A percentile compares a stretch with the other conserved stretches of the same genome.
Conservation (phyloP, 2,888 invertebrate genomes). For the Drosophila fungiperda region DNA sequence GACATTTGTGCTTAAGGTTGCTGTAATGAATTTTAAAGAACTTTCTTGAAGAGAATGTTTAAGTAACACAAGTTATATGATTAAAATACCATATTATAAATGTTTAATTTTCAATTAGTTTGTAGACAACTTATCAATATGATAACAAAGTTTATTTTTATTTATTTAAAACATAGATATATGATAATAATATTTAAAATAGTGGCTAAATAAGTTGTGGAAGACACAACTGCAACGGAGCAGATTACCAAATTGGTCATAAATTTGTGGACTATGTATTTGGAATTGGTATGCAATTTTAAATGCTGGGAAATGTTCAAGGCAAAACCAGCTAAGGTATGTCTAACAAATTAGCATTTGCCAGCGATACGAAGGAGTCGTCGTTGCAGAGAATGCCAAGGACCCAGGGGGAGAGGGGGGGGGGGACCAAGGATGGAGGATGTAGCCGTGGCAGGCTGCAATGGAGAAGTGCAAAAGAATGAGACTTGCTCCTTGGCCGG, state of each 20-base stretch:
- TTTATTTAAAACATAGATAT: no score
- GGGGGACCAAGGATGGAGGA: background rate
- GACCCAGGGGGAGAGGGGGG: conserved; percentile 4
- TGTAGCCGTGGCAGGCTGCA: background rate
- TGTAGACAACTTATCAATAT: no score
- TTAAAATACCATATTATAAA: background rate
- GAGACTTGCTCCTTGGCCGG: conserved; percentile 50
- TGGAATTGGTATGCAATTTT: conserved; percentile 27
- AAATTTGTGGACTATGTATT: conserved; percentile 20
- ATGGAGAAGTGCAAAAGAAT: conserved; percentile 5
- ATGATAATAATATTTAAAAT: background rate
- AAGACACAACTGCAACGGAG: background rate
- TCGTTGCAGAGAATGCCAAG: conserved; percentile 5
- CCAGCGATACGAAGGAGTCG: conserved; percentile 18
- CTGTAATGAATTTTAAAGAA: background rate
- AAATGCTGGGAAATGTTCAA: conserved; percentile 17
- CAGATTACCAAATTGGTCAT: conserved; percentile 20
- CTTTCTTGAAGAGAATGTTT: background rate
- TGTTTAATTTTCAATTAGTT: background rate
- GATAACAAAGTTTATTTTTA: no score
- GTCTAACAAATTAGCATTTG: conserved; percentile 57
- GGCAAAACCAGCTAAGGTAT: conserved; percentile 19
- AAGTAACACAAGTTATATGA: background rate
- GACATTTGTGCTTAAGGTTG: background rate
- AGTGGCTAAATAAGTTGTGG: background rate